phyloP scores from a whole-genome alignment of 2,888 invertebrate genomes.

The Mimas tiliae region DNA sequence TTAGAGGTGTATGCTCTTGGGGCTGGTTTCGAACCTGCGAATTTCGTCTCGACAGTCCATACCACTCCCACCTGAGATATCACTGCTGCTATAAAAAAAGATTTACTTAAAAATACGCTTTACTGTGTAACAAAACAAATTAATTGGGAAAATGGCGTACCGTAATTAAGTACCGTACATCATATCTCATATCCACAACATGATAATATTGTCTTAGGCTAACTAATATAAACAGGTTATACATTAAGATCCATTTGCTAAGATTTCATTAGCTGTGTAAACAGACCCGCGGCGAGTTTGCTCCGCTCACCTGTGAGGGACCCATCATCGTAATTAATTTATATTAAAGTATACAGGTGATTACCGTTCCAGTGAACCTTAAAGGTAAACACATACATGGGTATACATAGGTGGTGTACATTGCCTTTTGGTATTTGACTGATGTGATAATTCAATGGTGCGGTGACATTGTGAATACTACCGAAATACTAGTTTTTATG shows the following conservation, averaged over 20 bases:
- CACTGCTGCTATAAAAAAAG: too few relatives aligned
- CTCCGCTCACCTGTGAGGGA: background rate
- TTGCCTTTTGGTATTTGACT: background rate
- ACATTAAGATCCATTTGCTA: slow-evolving; percentile 16
- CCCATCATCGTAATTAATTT: slow-evolving; percentile 10
- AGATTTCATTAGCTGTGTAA: slow-evolving; percentile 20
- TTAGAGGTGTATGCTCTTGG: too few relatives aligned
- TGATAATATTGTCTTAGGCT: background rate
- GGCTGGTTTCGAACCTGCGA: too few relatives aligned
- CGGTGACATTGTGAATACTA: too few relatives aligned
- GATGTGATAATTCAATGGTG: background rate
- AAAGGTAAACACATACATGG: too few relatives aligned
- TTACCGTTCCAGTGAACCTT: background rate
- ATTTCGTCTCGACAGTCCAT: too few relatives aligned
- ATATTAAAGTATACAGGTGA: slow-evolving; percentile 3
- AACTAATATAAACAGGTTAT: slow-evolving; percentile 5
- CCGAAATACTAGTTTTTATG: too few relatives aligned
- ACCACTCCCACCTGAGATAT: too few relatives aligned
- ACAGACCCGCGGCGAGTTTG: slow-evolving; percentile 6
- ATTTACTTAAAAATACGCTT: too few relatives aligned
- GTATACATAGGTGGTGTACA: background rate
- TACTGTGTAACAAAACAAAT: too few relatives aligned
- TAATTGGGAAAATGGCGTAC: too few relatives aligned
- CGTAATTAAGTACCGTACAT: background rate
- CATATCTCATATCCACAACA: too few relatives aligned